A percentile compares a stretch with the other conserved stretches of the same genome.
Conservation (phyloP, 2,113 vertebrate species). For the Taurulus bubalis region DNA sequence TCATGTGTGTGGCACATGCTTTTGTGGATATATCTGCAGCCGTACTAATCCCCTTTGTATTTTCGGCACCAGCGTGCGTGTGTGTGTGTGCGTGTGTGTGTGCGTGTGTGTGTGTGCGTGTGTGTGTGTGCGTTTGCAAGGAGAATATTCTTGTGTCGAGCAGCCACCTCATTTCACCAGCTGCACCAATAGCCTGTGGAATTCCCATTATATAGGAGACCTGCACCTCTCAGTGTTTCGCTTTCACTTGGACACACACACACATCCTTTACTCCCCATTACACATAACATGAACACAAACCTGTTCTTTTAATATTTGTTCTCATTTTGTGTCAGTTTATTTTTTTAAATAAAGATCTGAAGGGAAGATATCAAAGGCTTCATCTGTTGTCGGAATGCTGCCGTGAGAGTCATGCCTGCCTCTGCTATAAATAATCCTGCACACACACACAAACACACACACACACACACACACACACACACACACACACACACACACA, state of each 20-base stretch:
- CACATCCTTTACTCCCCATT: neutral
- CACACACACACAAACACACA: neutral
- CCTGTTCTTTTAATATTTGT: constrained; percentile 34
- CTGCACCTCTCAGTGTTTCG: neutral
- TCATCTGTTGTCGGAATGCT: constrained; percentile 65
- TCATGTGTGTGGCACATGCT: too few species aligned
- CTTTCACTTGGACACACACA: neutral
- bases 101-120: too few species aligned
- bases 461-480: constrained; percentile 15
- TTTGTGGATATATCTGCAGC: constrained; percentile 54
- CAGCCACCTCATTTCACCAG: constrained; percentile 46
- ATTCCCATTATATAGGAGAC: constrained; percentile 55
- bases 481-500: constrained; percentile 25
- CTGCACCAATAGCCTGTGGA: constrained; percentile 58
- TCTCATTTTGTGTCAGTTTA: constrained; percentile 39
- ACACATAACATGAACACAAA: constrained; percentile 22
- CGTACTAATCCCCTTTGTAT: constrained; percentile 66
- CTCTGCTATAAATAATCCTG: constrained; percentile 58
- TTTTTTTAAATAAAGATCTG: constrained; percentile 68
- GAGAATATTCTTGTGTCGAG: constrained; percentile 50
- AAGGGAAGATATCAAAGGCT: constrained; percentile 57
- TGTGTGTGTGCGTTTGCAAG: constrained; percentile 5
- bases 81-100: constrained; percentile 3
- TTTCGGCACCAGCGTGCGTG: constrained; percentile 32
- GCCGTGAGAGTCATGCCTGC: constrained; percentile 49